Percentiles rank a stretch among this genome's conserved stretches.
Conservation (phyloP, 2,113 vertebrate species). For the Cyanistes caeruleus region DNA sequence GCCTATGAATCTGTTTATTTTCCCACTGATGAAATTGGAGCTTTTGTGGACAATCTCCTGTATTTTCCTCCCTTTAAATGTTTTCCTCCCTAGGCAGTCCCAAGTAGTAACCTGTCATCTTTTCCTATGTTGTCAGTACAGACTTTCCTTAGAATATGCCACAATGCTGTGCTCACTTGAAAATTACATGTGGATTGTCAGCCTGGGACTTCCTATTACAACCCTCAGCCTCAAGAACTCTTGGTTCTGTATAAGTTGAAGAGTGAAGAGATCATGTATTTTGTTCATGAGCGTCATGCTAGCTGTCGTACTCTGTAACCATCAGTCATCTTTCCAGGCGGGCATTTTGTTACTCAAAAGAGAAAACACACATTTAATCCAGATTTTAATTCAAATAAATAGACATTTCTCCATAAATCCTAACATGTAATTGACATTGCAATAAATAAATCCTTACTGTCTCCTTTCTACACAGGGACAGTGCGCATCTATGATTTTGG, state of each 20-base stretch:
- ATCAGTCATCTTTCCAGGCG: neutral
- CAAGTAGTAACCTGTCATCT: neutral
- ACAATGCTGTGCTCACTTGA: neutral
- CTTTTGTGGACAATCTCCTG: neutral
- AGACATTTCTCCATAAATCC: neutral
- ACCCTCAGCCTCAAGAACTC: neutral
- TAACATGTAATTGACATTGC: neutral
- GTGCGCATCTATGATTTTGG: conserved; percentile 90
- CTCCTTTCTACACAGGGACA: conserved; percentile 76
- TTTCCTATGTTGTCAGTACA: neutral
- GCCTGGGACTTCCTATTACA: neutral
- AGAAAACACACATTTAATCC: neutral
- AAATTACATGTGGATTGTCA: neutral
- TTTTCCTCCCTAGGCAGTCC: neutral
- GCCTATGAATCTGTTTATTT: neutral
- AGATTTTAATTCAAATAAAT: neutral
- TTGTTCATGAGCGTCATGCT: neutral
- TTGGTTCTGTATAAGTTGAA: neutral
- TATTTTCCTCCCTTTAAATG: neutral
- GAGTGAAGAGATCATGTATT: neutral
- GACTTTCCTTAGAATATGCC: neutral
- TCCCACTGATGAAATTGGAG: neutral
- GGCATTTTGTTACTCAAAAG: neutral
- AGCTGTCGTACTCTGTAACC: neutral
- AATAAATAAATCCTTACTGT: neutral